phyloP scores from a whole-genome alignment of 2,797 vertebrate genomes.

The Xyrichtys novacula region DNA sequence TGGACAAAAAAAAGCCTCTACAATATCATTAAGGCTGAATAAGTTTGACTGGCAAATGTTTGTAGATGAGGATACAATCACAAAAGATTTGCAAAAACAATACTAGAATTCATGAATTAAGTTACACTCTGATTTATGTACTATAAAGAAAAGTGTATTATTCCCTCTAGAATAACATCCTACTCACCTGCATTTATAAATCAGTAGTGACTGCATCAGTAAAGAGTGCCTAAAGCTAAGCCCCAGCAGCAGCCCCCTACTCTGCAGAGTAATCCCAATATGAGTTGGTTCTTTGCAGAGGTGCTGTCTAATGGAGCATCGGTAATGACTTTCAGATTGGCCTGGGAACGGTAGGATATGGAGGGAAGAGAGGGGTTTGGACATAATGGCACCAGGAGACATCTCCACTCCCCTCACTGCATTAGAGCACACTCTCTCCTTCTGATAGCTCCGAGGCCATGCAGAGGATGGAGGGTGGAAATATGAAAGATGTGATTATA shows the following conservation, averaged over 20 bases:
- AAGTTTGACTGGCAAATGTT: constrained; percentile 20
- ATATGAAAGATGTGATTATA: background rate
- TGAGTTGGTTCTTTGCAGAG: constrained; percentile 40
- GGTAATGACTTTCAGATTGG: constrained; percentile 69
- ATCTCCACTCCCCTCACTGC: constrained; percentile 6
- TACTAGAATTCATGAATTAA: constrained; percentile 40
- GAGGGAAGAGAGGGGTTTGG: constrained; percentile 25
- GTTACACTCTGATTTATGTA: constrained; percentile 38
- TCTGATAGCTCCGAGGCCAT: background rate
- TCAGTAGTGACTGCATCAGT: constrained; percentile 33
- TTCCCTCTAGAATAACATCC: constrained; percentile 45
- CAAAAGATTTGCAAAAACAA: constrained; percentile 32
- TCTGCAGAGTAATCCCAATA: constrained; percentile 38
- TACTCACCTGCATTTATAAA: constrained; percentile 45
- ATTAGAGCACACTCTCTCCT: background rate
- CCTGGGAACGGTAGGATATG: constrained; percentile 25
- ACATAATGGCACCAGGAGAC: constrained; percentile 45
- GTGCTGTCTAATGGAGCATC: constrained; percentile 63
- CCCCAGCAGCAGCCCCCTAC: constrained; percentile 21
- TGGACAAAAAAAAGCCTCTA: constrained; percentile 16
- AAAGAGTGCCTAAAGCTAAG: constrained; percentile 39
- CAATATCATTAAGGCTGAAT: constrained; percentile 29
- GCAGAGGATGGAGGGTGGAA: background rate
- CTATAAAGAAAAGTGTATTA: constrained; percentile 45
- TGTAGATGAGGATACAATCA: constrained; percentile 42